Evolutionary conservation across 2,113 vertebrate species (phyloP).

Genomic region (Scomber scombrus): DNA sequence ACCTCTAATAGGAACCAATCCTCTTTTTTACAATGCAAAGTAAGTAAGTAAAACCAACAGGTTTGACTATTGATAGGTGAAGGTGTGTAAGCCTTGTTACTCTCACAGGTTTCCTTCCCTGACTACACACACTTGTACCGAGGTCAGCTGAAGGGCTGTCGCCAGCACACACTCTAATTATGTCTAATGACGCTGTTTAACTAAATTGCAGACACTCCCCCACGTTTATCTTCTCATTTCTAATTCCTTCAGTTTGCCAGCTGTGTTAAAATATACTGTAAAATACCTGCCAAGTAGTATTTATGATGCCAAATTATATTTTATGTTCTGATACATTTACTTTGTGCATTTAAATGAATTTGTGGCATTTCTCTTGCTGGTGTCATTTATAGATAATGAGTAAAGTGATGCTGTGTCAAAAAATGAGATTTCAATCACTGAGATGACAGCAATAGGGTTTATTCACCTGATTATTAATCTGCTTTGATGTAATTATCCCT

Average conservation of each 20-base stretch:
- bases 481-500: neutral
- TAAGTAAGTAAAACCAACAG: neutral
- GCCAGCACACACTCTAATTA: constrained; percentile 51
- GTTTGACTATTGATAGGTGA: neutral
- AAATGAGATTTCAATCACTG: neutral
- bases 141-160: constrained; percentile 20
- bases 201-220: constrained; percentile 47
- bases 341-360: neutral
- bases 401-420: neutral
- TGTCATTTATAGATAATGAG: neutral
- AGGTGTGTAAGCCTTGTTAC: neutral
- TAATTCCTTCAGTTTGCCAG: neutral
- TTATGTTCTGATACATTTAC: neutral
- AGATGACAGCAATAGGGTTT: neutral
- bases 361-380: neutral
- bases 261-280: neutral
- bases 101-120: neutral
- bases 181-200: constrained; percentile 52
- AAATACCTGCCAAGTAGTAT: neutral
- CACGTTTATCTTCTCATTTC: constrained; percentile 7
- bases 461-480: neutral
- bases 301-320: neutral
- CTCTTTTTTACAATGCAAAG: neutral
- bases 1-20: neutral
- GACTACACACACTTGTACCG: neutral